phyloP scores from a whole-genome alignment of 2,797 vertebrate species.

The Huso huso region DNA sequence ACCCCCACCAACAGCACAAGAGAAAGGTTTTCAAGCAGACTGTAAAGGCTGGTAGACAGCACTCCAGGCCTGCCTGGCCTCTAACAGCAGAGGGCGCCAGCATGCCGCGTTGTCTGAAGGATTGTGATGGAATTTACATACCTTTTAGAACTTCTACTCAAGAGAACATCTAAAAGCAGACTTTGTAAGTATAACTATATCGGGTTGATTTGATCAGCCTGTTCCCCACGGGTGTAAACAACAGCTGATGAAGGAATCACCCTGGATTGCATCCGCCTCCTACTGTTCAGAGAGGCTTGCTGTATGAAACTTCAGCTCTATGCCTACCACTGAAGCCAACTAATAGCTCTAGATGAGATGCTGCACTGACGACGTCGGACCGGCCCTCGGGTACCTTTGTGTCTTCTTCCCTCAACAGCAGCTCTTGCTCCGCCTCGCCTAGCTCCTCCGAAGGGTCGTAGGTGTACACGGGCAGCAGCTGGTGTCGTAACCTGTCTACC shows the following conservation, averaged over 20 bases:
- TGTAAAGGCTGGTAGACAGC: not conserved
- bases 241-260: too few relatives aligned
- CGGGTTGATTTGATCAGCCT: too few relatives aligned
- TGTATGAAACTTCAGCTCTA: too few relatives aligned
- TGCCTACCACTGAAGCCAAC: too few relatives aligned
- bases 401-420: slow-evolving; percentile 76
- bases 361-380: too few relatives aligned
- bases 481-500: slow-evolving; percentile 82
- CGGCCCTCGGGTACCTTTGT: slow-evolving; percentile 57
- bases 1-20: not conserved
- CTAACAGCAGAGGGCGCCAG: slow-evolving; percentile 2
- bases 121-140: not conserved
- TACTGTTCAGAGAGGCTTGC: too few relatives aligned
- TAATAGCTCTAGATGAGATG: too few relatives aligned
- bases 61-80: not conserved
- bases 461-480: slow-evolving; percentile 85
- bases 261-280: too few relatives aligned
- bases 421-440: slow-evolving; percentile 83
- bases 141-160: too few relatives aligned
- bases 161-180: too few relatives aligned
- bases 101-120: not conserved
- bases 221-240: too few relatives aligned
- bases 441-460: slow-evolving; percentile 89
- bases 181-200: too few relatives aligned
- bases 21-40: slow-evolving; percentile 6